phyloP scores from a whole-genome alignment of 2,888 invertebrate genomes.

The Acanthococcus lagerstroemiae region DNA sequence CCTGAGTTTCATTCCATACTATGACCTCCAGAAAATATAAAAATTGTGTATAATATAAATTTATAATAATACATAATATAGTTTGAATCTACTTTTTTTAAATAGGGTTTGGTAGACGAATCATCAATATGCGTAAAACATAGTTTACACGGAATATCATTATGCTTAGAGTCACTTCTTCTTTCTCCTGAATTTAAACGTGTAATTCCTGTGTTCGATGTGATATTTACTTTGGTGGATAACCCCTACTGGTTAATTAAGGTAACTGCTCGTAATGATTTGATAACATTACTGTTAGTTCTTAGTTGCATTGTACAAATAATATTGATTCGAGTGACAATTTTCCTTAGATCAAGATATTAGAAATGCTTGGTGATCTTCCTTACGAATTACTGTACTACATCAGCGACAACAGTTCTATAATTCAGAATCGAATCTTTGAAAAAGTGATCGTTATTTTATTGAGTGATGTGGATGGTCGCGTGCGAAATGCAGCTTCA shows the following conservation, averaged over 20 bases:
- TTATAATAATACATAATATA: not conserved
- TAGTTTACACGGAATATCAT: slow-evolving; percentile 53
- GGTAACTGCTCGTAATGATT: slow-evolving; percentile 45
- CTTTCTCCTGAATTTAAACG: slow-evolving; percentile 52
- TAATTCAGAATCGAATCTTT: slow-evolving; percentile 52
- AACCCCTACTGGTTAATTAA: slow-evolving; percentile 81
- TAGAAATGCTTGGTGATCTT: slow-evolving; percentile 52
- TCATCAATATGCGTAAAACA: slow-evolving; percentile 66
- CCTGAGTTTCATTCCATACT: too few relatives aligned
- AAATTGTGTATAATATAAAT: not conserved
- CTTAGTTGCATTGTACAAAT: slow-evolving; percentile 12
- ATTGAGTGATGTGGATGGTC: slow-evolving; percentile 62
- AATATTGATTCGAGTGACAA: not conserved
- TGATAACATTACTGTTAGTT: not conserved
- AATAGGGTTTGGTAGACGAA: slow-evolving; percentile 60
- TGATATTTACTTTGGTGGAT: slow-evolving; percentile 52
- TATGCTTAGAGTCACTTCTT: slow-evolving; percentile 51
- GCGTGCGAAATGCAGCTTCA: slow-evolving; percentile 63
- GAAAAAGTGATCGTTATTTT: slow-evolving; percentile 53
- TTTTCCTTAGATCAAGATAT: slow-evolving; percentile 49
- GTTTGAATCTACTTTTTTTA: slow-evolving; percentile 35
- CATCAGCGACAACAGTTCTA: slow-evolving; percentile 43
- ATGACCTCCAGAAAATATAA: too few relatives aligned
- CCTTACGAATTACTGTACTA: slow-evolving; percentile 51
- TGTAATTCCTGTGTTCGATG: slow-evolving; percentile 50